Percentiles rank a stretch among this genome's conserved stretches.
Evolutionary conservation across 2,797 vertebrate genomes (phyloP).

Genomic region (Siniperca scherzeri): DNA sequence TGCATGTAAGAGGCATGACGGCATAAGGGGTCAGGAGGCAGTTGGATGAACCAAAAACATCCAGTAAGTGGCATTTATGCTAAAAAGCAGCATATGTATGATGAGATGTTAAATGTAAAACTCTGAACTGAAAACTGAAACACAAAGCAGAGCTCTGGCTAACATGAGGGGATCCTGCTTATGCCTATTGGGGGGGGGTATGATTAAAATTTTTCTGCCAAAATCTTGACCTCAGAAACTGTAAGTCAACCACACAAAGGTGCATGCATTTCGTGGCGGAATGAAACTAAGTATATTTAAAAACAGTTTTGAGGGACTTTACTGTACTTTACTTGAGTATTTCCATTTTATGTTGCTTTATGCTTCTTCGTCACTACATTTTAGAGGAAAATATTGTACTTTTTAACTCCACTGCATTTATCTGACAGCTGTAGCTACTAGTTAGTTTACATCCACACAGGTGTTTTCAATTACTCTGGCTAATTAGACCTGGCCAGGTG

Average conservation of each 20-base stretch:
- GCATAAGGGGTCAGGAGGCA: background rate
- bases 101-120: conserved; percentile 27
- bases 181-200: background rate
- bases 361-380: background rate
- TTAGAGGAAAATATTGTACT: background rate
- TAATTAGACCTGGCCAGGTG: background rate
- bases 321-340: background rate
- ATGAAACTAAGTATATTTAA: background rate
- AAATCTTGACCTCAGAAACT: background rate
- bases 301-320: background rate
- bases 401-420: background rate
- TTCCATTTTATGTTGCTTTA: background rate
- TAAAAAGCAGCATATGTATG: background rate
- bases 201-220: conserved; percentile 9
- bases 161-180: conserved; percentile 18
- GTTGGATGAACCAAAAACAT: background rate
- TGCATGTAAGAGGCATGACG: background rate
- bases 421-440: background rate
- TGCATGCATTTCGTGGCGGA: background rate
- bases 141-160: conserved; percentile 6
- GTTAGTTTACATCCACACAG: conserved; percentile 20
- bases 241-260: no score
- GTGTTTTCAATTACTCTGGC: conserved; percentile 27
- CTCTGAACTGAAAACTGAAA: background rate
- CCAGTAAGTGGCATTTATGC: conserved; percentile 13